Evolutionary conservation across 2,113 vertebrate genomes (phyloP), one percentile per base, ranked within the genome.

Genomic region (Sigmodon hispidus): DNA sequence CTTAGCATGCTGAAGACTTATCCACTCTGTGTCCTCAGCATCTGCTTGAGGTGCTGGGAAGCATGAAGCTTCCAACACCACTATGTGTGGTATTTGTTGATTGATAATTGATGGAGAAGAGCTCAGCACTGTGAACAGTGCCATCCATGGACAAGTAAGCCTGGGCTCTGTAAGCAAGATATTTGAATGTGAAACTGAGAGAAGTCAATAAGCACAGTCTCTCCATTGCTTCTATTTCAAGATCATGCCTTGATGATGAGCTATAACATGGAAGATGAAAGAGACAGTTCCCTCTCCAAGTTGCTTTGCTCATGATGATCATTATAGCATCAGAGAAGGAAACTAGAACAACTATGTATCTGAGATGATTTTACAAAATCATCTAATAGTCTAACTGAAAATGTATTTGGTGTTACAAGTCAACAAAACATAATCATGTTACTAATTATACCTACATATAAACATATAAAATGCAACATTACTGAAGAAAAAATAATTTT

Each of bases 401-500:
- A 89, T 40, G 40, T 36, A 57, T 92, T 97, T 96, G 92, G 1
- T 50, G 45, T 45, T 79, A 4, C 7, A 59, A 80, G 70, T 45
- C 52, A 5, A 50, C 22, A 93, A 92, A 80, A 87, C 75, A 79
- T 75, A 96, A 63, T 84, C 65, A 63, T 83, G 31, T 89, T 87
- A n/a, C 26, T 50, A 86, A 59, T 16, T 15, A 65, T 89, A 67
- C 6, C 24, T 2, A 87, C 75, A 40, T 16, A 94, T 69, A 92
- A 83, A 63, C 13, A 89, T 91, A 52, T 19, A 79, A 94, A 95
- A 95, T 69, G 19, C 29, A 85, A 84, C 50, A 92, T 34, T 43
- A 83, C 0, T 85, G 36, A 95, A 83, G 26, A 67, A 5, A 7
- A 86, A 91, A 95, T 96, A 83, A 90, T 89, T 95, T 80, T 84